phyloP scores from a whole-genome alignment of 2,797 vertebrate species.

The Simalia tracyae region DNA sequence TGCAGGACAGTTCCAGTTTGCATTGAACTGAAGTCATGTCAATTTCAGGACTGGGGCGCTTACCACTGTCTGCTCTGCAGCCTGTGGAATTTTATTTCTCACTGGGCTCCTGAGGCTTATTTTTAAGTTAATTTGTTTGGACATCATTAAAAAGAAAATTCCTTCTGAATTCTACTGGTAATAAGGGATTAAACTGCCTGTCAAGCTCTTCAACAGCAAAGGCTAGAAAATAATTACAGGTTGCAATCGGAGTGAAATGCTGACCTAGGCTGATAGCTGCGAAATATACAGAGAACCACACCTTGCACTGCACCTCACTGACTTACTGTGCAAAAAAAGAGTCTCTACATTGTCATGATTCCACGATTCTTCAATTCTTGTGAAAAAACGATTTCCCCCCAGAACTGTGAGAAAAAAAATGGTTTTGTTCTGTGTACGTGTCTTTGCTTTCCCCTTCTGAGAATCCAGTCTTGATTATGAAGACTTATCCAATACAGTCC shows the following conservation, averaged over 20 bases:
- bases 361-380: neutral
- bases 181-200: conserved; percentile 26
- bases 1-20: conserved; percentile 52
- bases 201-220: neutral
- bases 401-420: conserved; percentile 22
- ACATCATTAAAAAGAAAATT: conserved; percentile 63
- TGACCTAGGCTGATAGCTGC: neutral
- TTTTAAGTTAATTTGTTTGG: conserved; percentile 69
- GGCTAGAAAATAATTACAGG: neutral
- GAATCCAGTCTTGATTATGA: neutral
- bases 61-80: conserved; percentile 66
- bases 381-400: neutral
- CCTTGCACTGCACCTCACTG: neutral
- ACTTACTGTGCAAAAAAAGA: neutral
- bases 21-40: conserved; percentile 69
- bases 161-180: conserved; percentile 9
- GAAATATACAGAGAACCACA: neutral
- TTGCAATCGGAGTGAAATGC: conserved; percentile 7
- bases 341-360: neutral
- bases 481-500: conserved; percentile 1
- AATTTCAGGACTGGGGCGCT: conserved; percentile 61
- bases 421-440: neutral
- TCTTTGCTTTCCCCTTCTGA: neutral
- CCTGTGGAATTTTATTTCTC: conserved; percentile 58
- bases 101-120: conserved; percentile 57